Base-by-base conservation (phyloP, 64 coral and sea anemone genomes). In the Actinia equina region DNA sequence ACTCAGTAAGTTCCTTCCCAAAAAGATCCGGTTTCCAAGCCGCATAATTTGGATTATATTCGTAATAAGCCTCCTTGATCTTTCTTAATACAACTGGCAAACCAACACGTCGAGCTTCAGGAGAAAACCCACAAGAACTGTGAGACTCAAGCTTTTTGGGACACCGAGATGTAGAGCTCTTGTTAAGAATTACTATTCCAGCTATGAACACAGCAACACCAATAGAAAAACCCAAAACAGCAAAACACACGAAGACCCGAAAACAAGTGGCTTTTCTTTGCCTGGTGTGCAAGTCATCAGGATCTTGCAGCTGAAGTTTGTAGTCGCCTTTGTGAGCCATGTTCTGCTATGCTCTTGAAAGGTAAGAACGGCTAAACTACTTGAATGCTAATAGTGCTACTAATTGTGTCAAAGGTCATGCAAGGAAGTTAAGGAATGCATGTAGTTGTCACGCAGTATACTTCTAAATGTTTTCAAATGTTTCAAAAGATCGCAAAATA, bases 101-200 rank as follows among this genome's bases (percentile, higher is more conserved):
- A 20, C 83, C 89, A 59, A 91, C 89, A 22, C 89, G 83, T 10
- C 62, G 25, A 1, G 89, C 89, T 77, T 91, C 89, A 11, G 52
- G 11, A 25, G 89, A 91, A 53, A 80, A 91, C 15, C 23, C 43
- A 18, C 71, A 86, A 81, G 30, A 55, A 16, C 25, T 8, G 20
- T 12, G 17, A 41, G 44, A 49, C 43, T 81, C 3, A 22, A 49
- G 49, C 18, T 20, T 41, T 20, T 56, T 51, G 20, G 52, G 26
- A 6, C 51, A 61, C 19, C 51, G 27, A 26, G 26, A 18, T 3
- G n/a, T 0, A 17, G 89, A 46, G 3, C 43, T 49, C 46, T 85
- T 41, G 63, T 18, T 16, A 43, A 91, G 7, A 10, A 74, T 61
- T 20, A 80, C 71, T 8, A 84, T 53, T 6, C 89, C 89, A 59